Conservation (phyloP, 2,888 invertebrate genomes). For the Tineola bisselliella region DNA sequence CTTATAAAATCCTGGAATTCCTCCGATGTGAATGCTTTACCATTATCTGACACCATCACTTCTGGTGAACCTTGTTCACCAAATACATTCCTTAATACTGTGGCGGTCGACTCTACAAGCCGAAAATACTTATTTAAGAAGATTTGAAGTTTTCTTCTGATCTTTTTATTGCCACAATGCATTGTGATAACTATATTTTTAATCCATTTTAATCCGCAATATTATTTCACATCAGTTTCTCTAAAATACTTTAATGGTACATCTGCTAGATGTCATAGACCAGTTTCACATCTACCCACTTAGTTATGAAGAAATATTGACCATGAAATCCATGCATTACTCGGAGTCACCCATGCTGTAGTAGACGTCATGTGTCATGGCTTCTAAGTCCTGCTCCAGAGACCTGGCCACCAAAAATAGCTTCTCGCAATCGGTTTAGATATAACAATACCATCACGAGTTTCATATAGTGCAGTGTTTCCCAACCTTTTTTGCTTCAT, state of each 20-base stretch:
- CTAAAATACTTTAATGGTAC: background rate
- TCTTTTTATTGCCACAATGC: no score
- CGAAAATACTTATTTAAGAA: no score
- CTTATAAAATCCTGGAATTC: conserved; percentile 1
- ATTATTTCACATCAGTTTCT: no score
- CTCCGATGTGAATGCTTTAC: background rate
- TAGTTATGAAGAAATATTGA: background rate
- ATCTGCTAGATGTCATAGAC: background rate
- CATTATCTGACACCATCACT: background rate
- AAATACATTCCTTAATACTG: background rate
- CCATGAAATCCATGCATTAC: background rate
- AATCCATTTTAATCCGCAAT: no score
- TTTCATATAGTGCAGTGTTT: no score
- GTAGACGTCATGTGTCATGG: background rate
- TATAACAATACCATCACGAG: background rate
- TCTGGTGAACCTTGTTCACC: background rate
- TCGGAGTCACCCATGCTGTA: background rate
- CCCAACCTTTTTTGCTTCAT: no score
- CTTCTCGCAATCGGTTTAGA: background rate
- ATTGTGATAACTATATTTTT: no score
- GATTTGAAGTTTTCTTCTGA: no score
- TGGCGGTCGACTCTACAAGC: no score
- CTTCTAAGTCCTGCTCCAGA: background rate
- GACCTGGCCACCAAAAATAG: background rate
- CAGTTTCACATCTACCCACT: background rate